Base-by-base conservation (phyloP, 2,797 vertebrate genomes). In the Apogon hyalosoma region DNA sequence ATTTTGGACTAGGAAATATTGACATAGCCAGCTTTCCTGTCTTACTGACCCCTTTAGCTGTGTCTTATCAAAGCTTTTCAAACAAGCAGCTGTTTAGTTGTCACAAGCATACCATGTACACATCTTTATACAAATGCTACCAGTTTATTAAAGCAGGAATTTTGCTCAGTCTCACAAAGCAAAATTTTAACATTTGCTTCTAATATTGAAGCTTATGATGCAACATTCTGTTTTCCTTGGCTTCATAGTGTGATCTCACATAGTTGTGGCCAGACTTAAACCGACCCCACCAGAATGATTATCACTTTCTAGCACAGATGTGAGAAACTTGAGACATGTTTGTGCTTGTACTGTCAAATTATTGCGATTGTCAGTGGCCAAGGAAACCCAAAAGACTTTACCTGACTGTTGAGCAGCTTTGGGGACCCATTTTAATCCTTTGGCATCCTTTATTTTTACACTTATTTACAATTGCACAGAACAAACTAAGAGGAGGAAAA, bases 1-100 rank as follows among this genome's bases (percentile, higher is more conserved):
- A 92, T 77, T 87, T 92, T 90, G 76, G 77, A 81, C 82, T 52
- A 19, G 47, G 59, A 74, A 49, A 71, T 87, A 79, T 88, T 85
- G 86, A 88, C 80, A 36, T 47, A 18, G 28, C 73, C 33, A 70
- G 54, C 71, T 62, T 62, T 62, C 31, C 39, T 49, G 55, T 51
- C 31, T 61, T 69, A 31, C 39, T 69, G 68, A 67, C 50, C 79
- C 1, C 36, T 18, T 33, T 60, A 46, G n/a, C 42, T 70, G 54
- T 16, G 24, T 52, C 73, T 73, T 71, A 39, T 53, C 73, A 40
- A 31, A 55, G 19, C 66, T 66, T 21, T 62, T 71, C 77, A 76
- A 85, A 83, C 77, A 64, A 41, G 43, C 24, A 38, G 4, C 6
- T 51, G 54, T 69, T 67, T 63, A 41, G 54, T 21, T 50, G 60